These are phyloP conservation scores for Nesometra sesokonis DNA, from an alignment of 35 echinoderm and acorn worm species.

Conservation along the genomic window DNA sequence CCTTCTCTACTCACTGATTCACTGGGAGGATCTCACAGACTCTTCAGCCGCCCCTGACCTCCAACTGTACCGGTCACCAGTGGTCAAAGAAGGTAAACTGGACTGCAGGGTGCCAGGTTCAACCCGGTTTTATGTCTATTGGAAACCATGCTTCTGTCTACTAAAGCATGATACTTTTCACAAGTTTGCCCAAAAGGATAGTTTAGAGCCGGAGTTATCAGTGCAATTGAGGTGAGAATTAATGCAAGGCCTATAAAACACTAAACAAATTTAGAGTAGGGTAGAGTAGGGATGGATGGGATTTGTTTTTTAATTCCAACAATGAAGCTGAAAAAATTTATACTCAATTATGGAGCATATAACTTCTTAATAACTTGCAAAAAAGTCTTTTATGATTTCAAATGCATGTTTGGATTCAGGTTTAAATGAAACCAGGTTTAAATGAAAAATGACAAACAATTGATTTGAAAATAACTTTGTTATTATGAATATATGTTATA, in stretches of 20 bases:
- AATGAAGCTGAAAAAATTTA: too few species aligned
- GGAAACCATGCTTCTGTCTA: slow-evolving; percentile 47
- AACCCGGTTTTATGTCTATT: slow-evolving; percentile 26
- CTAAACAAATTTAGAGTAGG: too few species aligned
- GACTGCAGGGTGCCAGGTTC: slow-evolving; percentile 32
- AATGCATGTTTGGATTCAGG: too few species aligned
- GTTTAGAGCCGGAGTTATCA: slow-evolving; percentile 29
- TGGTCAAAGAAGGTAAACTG: slow-evolving; percentile 36
- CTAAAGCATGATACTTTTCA: slow-evolving; percentile 37
- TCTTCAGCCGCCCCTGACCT: slow-evolving; percentile 22
- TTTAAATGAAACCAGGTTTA: too few species aligned
- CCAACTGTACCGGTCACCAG: slow-evolving; percentile 36
- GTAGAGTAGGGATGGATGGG: too few species aligned
- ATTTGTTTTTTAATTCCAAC: too few species aligned
- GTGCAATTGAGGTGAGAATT: slow-evolving; percentile 29
- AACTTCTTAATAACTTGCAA: too few species aligned
- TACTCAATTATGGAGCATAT: too few species aligned
- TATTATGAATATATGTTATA: too few species aligned
- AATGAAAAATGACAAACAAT: too few species aligned
- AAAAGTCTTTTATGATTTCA: too few species aligned
- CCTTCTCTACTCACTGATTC: slow-evolving; percentile 51
- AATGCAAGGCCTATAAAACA: background rate
- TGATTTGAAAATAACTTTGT: too few species aligned
- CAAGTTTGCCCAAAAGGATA: slow-evolving; percentile 17
- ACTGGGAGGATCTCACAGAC: slow-evolving; percentile 64